Evolutionary conservation across 2,888 invertebrate species (phyloP).

Genomic region (Idaea straminata): DNA sequence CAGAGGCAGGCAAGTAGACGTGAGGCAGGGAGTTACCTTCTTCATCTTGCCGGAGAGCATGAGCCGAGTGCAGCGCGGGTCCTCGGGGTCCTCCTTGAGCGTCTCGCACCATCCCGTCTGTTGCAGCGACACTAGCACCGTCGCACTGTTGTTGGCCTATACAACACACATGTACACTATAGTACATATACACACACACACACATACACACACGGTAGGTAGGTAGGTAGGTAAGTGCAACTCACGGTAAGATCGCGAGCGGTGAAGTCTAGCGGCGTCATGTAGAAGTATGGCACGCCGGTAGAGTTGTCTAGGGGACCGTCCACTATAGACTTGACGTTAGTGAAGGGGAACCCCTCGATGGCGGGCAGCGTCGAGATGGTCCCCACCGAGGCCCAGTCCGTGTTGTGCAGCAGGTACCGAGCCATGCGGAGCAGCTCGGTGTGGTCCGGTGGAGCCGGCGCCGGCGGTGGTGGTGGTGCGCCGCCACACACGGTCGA

Average conservation of each 20-base stretch:
- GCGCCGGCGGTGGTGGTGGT: constrained; percentile 17
- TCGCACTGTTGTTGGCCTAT: constrained; percentile 82
- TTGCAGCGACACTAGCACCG: constrained; percentile 85
- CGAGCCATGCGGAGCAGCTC: constrained; percentile 84
- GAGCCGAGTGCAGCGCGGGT: constrained; percentile 87
- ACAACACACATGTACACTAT: constrained; percentile 12
- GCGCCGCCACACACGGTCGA: constrained; percentile 13
- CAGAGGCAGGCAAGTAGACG: constrained; percentile 3
- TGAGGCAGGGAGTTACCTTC: constrained; percentile 65
- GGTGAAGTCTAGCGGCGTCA: constrained; percentile 85
- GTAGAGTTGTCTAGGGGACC: constrained; percentile 84
- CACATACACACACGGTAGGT: not conserved
- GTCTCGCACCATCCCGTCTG: constrained; percentile 83
- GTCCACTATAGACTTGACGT: constrained; percentile 85
- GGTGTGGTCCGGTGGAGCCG: constrained; percentile 81
- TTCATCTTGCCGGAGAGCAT: constrained; percentile 84
- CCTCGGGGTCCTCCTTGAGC: constrained; percentile 85
- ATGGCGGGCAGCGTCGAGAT: constrained; percentile 82
- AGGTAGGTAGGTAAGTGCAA: too few relatives aligned
- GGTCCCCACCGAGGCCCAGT: constrained; percentile 86
- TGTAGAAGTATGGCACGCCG: constrained; percentile 87
- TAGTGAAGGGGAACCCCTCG: constrained; percentile 83
- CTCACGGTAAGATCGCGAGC: constrained; percentile 83
- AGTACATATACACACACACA: not conserved
- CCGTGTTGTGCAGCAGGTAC: constrained; percentile 85